Conservation (phyloP, 2,113 vertebrate species). For the Herpailurus yagouaroundi region DNA sequence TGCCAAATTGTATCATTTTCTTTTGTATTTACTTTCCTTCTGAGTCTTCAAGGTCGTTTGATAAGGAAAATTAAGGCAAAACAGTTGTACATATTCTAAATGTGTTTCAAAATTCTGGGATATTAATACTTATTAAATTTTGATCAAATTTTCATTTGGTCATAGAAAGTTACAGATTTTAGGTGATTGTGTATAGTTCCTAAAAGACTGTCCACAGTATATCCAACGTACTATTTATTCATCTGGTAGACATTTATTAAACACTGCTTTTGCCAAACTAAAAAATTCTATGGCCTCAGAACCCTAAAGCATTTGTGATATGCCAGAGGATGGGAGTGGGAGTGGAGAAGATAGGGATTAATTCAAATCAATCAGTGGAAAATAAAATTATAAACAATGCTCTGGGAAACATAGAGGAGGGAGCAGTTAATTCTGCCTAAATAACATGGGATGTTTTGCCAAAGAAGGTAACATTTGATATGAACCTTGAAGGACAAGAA, state of each 20-base stretch:
- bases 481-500: background rate
- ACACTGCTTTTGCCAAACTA: background rate
- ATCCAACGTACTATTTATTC: background rate
- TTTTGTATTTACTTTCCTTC: constrained; percentile 28
- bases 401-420: background rate
- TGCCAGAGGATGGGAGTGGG: background rate
- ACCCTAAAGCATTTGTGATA: background rate
- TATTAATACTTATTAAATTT: background rate
- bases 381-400: background rate
- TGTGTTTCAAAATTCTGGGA: background rate
- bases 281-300: background rate
- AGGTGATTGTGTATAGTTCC: background rate
- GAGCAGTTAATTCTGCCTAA: background rate
- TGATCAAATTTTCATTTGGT: background rate
- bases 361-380: background rate
- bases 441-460: background rate
- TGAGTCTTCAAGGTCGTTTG: constrained; percentile 22
- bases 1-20: background rate
- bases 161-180: background rate
- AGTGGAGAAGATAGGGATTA: background rate
- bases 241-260: background rate
- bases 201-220: background rate
- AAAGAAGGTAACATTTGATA: background rate
- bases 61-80: constrained; percentile 31
- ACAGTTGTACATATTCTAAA: background rate